Percentiles rank a stretch among this genome's conserved stretches.
Conservation (phyloP, 2,888 invertebrate genomes). For the Alentia gelatinosa region DNA sequence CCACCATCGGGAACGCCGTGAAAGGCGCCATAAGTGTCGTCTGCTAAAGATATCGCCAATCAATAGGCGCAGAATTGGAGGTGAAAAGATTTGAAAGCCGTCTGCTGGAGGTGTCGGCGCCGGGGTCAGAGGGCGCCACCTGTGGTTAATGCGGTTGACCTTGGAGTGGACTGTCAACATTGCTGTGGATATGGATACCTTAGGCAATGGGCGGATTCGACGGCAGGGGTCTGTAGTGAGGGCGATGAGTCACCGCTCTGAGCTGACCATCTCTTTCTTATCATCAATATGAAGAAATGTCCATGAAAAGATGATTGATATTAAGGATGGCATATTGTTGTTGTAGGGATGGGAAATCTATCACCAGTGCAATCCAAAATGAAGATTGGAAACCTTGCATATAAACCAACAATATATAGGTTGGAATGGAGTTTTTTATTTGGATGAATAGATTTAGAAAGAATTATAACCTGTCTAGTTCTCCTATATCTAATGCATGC, state of each 20-base stretch:
- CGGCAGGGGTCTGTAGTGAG: not conserved
- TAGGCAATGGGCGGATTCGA: not conserved
- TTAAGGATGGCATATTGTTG: too few species aligned
- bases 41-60: not conserved
- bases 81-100: not conserved
- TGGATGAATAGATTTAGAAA: too few species aligned
- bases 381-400: too few species aligned
- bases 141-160: slow-evolving; percentile 14
- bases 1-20: not conserved
- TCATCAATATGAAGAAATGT: too few species aligned
- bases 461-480: too few species aligned
- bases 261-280: too few species aligned
- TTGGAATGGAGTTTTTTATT: too few species aligned
- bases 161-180: slow-evolving; percentile 19
- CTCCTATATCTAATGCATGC: too few species aligned
- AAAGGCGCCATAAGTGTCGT: not conserved
- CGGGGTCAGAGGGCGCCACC: slow-evolving; percentile 34
- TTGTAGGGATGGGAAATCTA: too few species aligned
- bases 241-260: not conserved
- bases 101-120: slow-evolving; percentile 17
- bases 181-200: slow-evolving; percentile 6
- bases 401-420: too few species aligned
- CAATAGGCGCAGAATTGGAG: not conserved
- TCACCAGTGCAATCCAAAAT: too few species aligned
- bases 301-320: too few species aligned